Conservation (phyloP, 2,113 vertebrate genomes). For the Lepisosteus osseus region DNA sequence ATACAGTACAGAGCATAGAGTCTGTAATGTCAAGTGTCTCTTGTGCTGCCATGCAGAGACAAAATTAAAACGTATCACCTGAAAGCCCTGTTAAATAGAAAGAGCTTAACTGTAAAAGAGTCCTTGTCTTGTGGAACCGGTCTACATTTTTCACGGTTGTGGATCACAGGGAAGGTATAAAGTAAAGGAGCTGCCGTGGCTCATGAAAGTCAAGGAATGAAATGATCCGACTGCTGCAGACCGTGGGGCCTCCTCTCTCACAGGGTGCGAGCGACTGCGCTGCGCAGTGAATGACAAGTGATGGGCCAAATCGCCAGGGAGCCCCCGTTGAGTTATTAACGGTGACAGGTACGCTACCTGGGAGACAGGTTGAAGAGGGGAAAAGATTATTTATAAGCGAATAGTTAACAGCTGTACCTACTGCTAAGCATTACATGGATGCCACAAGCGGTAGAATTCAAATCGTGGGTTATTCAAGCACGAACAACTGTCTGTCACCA, state of each 20-base stretch:
- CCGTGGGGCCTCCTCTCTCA: background rate
- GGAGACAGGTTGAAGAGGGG: constrained; percentile 76
- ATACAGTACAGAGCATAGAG: too few species aligned
- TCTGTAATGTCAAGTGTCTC: too few species aligned
- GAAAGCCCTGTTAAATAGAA: background rate
- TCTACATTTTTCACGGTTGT: background rate
- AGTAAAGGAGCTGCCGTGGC: background rate
- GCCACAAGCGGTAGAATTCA: constrained; percentile 80
- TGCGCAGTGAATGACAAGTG: constrained; percentile 69
- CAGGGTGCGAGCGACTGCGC: constrained; percentile 35
- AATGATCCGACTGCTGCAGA: constrained; percentile 41
- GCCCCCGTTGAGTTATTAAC: constrained; percentile 73
- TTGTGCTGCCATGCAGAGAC: too few species aligned
- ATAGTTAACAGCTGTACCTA: constrained; percentile 81
- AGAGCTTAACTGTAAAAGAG: constrained; percentile 3
- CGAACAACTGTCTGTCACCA: constrained; percentile 77
- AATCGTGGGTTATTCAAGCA: constrained; percentile 78
- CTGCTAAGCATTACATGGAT: constrained; percentile 79
- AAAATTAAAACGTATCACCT: background rate
- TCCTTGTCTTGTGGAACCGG: background rate
- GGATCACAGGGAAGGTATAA: background rate
- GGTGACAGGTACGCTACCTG: constrained; percentile 82
- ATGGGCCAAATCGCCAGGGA: constrained; percentile 69
- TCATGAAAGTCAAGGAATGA: constrained; percentile 18
- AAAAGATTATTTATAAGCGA: constrained; percentile 81